Conservation (phyloP, 2,888 invertebrate species). For the Linnaemya vulpina region DNA sequence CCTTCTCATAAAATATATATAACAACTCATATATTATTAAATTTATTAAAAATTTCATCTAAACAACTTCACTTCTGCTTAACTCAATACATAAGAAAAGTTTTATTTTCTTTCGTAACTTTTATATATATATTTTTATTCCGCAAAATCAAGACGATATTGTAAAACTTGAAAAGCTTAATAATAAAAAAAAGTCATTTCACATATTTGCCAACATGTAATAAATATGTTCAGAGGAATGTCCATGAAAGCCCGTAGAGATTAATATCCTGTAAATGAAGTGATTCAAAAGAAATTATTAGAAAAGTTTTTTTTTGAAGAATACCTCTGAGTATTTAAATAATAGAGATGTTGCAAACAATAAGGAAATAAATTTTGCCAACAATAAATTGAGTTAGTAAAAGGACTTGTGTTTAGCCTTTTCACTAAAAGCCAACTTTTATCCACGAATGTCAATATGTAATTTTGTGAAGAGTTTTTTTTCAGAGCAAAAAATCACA, state of each 20-base stretch:
- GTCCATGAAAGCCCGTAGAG: conserved; percentile 51
- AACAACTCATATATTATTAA: not conserved
- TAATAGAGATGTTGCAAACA: conserved; percentile 60
- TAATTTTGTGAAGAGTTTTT: conserved; percentile 17
- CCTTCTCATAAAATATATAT: not conserved
- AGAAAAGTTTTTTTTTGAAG: conserved; percentile 53
- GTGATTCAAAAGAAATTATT: conserved; percentile 68
- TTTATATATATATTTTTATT: not conserved
- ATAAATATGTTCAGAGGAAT: conserved; percentile 26
- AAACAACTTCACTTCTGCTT: not conserved
- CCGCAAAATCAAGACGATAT: conserved; percentile 49
- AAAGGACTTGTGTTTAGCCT: conserved; percentile 21
- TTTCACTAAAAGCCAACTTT: conserved; percentile 43
- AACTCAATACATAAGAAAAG: conserved; percentile 11
- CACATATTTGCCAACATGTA: conserved; percentile 18
- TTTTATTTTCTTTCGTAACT: conserved; percentile 19
- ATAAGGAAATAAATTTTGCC: conserved; percentile 14
- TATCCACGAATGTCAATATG: conserved; percentile 64
- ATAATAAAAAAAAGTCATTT: not conserved
- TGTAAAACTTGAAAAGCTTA: conserved; percentile 22
- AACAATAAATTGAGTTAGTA: conserved; percentile 67
- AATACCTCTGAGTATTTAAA: conserved; percentile 71
- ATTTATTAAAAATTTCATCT: not conserved
- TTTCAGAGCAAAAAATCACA: not conserved
- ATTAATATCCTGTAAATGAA: conserved; percentile 68